Percentiles rank a stretch among this genome's conserved stretches.
phyloP scores from a whole-genome alignment of 2,797 vertebrate genomes.

The Microctenopoma stevenorrisi region DNA sequence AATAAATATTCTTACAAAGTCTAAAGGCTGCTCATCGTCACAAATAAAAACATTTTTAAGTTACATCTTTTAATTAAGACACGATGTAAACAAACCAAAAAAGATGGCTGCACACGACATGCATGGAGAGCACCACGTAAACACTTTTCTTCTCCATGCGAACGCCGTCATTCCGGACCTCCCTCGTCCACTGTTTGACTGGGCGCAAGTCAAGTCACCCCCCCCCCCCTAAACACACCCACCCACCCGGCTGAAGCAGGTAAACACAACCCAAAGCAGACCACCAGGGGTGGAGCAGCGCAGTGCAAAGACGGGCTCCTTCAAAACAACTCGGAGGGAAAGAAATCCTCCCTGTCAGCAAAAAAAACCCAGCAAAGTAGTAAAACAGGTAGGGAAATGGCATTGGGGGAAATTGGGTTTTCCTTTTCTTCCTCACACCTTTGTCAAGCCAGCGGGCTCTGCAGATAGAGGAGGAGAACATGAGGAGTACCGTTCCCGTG shows the following conservation, averaged over 20 bases:
- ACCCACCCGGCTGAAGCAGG: constrained; percentile 19
- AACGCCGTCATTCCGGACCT: background rate
- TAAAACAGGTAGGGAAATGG: constrained; percentile 13
- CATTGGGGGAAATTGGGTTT: constrained; percentile 23
- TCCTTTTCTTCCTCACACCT: constrained; percentile 26
- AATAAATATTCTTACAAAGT: constrained; percentile 59
- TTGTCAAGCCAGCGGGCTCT: constrained; percentile 43
- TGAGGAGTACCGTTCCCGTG: constrained; percentile 26
- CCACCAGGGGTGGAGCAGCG: constrained; percentile 45
- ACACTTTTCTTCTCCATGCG: constrained; percentile 45
- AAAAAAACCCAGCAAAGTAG: background rate
- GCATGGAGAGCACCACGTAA: constrained; percentile 66
- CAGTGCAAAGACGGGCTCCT: constrained; percentile 42
- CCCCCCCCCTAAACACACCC: background rate
- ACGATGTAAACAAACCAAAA: constrained; percentile 27
- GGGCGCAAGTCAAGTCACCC: constrained; percentile 20
- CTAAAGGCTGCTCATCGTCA: constrained; percentile 48
- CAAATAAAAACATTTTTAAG: constrained; percentile 42
- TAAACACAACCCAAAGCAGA: constrained; percentile 42
- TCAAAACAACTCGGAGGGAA: background rate
- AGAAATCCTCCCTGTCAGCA: constrained; percentile 15
- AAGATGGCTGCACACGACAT: constrained; percentile 63
- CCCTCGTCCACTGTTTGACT: constrained; percentile 26
- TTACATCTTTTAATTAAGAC: constrained; percentile 38
- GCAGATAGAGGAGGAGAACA: constrained; percentile 7